phyloP scores from a whole-genome alignment of 2,797 vertebrate genomes.

The Lutjanus argentimaculatus region DNA sequence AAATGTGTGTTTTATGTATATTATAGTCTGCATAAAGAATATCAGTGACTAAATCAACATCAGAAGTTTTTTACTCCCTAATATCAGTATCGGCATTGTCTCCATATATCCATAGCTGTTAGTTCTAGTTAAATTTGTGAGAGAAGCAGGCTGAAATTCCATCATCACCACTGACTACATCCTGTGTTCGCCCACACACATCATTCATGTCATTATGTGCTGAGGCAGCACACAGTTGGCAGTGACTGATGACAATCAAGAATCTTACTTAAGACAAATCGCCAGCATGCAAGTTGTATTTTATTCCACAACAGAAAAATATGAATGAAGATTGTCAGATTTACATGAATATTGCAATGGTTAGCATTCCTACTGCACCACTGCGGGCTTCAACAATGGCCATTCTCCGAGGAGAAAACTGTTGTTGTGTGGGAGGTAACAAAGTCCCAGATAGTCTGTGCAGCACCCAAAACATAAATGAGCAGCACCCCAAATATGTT shows the following conservation, averaged over 20 bases:
- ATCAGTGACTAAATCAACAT: too few species aligned
- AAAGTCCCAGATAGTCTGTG: conserved; percentile 17
- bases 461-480: conserved; percentile 33
- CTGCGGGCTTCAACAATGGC: conserved; percentile 27
- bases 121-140: conserved; percentile 2
- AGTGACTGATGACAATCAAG: conserved; percentile 27
- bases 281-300: conserved; percentile 18
- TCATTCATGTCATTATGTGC: conserved; percentile 29
- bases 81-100: too few species aligned
- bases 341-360: conserved; percentile 39
- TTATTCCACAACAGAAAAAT: conserved; percentile 21
- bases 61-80: too few species aligned
- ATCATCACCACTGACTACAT: not conserved
- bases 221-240: conserved; percentile 19
- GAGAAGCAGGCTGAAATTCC: conserved; percentile 8
- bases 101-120: not conserved
- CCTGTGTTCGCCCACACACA: conserved; percentile 21
- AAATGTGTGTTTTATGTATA: too few species aligned
- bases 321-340: conserved; percentile 25
- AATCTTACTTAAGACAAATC: conserved; percentile 10
- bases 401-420: conserved; percentile 20
- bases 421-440: conserved; percentile 24
- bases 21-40: too few species aligned
- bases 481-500: conserved; percentile 2
- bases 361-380: conserved; percentile 32